phyloP scores from a whole-genome alignment of 2,888 invertebrate genomes.

The Diogma glabrata region DNA sequence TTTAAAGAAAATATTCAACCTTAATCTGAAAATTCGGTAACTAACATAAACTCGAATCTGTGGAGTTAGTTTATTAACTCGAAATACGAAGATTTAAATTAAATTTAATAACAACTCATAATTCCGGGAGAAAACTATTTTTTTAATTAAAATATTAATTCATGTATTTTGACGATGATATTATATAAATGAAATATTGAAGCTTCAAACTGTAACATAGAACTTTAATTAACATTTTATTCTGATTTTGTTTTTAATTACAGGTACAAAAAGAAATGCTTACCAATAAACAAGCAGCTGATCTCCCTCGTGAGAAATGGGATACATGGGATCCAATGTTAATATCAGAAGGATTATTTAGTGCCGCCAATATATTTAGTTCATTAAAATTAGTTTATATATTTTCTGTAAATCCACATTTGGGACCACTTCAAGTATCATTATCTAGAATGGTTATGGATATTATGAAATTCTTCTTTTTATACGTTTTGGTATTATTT shows the following conservation, averaged over 20 bases:
- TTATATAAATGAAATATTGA: too few species aligned
- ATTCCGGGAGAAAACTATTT: too few species aligned
- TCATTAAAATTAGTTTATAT: slow-evolving; percentile 94
- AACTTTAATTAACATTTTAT: too few species aligned
- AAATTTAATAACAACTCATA: too few species aligned
- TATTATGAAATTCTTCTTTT: slow-evolving; percentile 91
- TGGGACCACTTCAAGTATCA: slow-evolving; percentile 93
- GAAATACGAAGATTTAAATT: too few species aligned
- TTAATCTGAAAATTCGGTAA: too few species aligned
- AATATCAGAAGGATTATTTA: slow-evolving; percentile 91
- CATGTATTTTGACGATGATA: too few species aligned
- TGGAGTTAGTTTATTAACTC: too few species aligned
- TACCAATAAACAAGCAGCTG: slow-evolving; percentile 43
- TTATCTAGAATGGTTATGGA: slow-evolving; percentile 90
- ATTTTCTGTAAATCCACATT: slow-evolving; percentile 93
- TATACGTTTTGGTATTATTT: slow-evolving; percentile 84
- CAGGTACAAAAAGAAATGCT: slow-evolving; percentile 66
- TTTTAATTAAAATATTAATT: too few species aligned
- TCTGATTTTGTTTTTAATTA: slow-evolving; percentile 12
- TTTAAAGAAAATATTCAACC: too few species aligned
- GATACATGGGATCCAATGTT: slow-evolving; percentile 97
- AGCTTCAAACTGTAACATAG: too few species aligned
- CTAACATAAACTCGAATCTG: too few species aligned
- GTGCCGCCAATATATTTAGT: slow-evolving; percentile 96
- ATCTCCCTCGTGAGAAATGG: slow-evolving; percentile 80